Base-by-base conservation (phyloP, 2,888 invertebrate genomes). In the Palloptera scutellata region DNA sequence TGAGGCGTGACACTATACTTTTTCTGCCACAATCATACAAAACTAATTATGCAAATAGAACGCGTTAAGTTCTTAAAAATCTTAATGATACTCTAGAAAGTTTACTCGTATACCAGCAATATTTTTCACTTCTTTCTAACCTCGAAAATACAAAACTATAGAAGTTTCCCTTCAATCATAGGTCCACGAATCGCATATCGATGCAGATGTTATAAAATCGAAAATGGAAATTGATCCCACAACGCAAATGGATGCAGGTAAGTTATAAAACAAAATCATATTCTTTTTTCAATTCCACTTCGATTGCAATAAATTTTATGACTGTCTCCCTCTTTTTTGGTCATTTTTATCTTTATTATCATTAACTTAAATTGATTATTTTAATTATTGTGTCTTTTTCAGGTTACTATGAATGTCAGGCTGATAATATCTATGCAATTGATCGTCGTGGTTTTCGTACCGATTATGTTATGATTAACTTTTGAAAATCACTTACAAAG, bases 151-250 rank as follows among this genome's bases (percentile, higher is more conserved):
- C 20, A 6, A n/a, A 42, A n/a, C n/a, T 60, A 19, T 15, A 30
- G n/a, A 15, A 20, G 1, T 30, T 19, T 52, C 20, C 52, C 15
- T 58, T 12, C 48, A 4, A 9, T 43, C 58, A 0, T 74, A 95
- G 95, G 92, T 95, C 43, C 95, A 95, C 85, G 95, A 95, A 85
- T 94, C 95, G 90, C 90, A 91, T 75, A 90, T 92, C 71, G 93
- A 91, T 30, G 88, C 89, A 5, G 92, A 94, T 78, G 90, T 89
- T 72, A 92, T 95, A 52, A 96, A 96, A 84, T 95, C 95, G 15
- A 96, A 96, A 87, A 88, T 96, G 82, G 96, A 96, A 87, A 96
- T 96, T 62, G 96, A 96, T 83, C 96, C 96, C 1, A 96, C 96
- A 0, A 95, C 96, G 6, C 96, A 96, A 87, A 96, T 95, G 95